phyloP scores from a whole-genome alignment of 1,140 invertebrate genomes.

The Armadillidium nasatum region DNA sequence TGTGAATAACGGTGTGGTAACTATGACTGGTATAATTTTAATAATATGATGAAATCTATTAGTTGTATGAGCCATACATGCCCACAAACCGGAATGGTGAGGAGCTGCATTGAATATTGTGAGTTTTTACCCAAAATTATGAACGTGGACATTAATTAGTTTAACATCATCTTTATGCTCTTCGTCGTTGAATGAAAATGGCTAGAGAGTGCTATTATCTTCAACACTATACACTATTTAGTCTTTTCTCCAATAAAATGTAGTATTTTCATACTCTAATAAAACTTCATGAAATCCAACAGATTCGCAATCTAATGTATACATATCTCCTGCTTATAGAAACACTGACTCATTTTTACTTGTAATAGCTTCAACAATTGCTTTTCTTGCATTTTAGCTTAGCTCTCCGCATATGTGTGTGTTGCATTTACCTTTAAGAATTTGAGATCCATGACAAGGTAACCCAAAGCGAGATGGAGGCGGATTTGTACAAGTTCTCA shows the following conservation, averaged over 20 bases:
- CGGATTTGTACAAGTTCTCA: constrained; percentile 2
- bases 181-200: not conserved
- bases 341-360: not conserved
- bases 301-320: not conserved
- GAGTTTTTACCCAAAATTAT: not conserved
- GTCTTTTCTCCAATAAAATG: not conserved
- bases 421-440: not conserved
- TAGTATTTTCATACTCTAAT: not conserved
- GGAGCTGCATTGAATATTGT: constrained; percentile 7
- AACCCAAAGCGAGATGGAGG: not conserved
- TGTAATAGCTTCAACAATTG: not conserved
- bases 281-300: not conserved
- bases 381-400: not conserved
- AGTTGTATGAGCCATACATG: not conserved
- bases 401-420: not conserved
- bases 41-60: not conserved
- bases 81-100: not conserved
- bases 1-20: not conserved
- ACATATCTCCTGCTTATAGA: not conserved
- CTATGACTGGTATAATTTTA: not conserved
- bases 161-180: not conserved
- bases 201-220: not conserved
- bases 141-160: constrained; percentile 3
- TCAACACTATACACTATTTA: not conserved
- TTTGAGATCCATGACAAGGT: not conserved